Base-by-base conservation (phyloP, 1,140 invertebrate species). In the Potamilus streckersoni region DNA sequence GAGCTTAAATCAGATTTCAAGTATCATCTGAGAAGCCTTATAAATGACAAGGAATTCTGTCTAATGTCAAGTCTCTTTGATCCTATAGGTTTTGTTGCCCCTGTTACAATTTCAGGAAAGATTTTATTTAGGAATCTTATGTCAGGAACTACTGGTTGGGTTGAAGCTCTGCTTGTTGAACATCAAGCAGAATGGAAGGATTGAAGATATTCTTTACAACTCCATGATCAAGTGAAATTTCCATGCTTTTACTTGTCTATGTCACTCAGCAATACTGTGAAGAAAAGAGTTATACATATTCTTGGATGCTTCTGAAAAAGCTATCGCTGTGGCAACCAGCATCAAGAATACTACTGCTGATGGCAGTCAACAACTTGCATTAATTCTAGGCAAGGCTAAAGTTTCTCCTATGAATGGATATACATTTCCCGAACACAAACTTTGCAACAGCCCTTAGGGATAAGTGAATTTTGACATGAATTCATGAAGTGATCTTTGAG, bases 251-350 rank as follows among this genome's bases (percentile, higher is more conserved):
- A 68, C 31, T 20, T 71, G 64, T 27, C 76, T 12, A 27, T 59
- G 16, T 72, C 65, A 23, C 58, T 79, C 3, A 65, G 63, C 23
- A 27, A 66, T 20, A 17, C n/a, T 16, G 67, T n/a, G 2, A 56
- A 67, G 16, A 55, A 61, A 61, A 23, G 58, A 78, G 60, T 20
- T 82, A 38, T 76, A 82, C 57, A 72, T 80, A 13, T 83, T 79
- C 61, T 69, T 61, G 2, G 80, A 82, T 65, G 80, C 78, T 19
- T 79, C 77, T 31, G 72, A 76, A 73, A 63, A 69, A 60, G 82
- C 76, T 23, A 65, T 81, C 65, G 69, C 61, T 63, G 72, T 70
- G 23, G 73, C 75, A 3, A 72, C 79, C 8, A 80, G 76, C 55
- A 17, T 80, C 38, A 61, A 62, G 49, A 71, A 5, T 13, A 31